These are phyloP conservation scores for Notothenia rossii DNA, from an alignment of 2,113 vertebrate species.

Conservation along the genomic window DNA sequence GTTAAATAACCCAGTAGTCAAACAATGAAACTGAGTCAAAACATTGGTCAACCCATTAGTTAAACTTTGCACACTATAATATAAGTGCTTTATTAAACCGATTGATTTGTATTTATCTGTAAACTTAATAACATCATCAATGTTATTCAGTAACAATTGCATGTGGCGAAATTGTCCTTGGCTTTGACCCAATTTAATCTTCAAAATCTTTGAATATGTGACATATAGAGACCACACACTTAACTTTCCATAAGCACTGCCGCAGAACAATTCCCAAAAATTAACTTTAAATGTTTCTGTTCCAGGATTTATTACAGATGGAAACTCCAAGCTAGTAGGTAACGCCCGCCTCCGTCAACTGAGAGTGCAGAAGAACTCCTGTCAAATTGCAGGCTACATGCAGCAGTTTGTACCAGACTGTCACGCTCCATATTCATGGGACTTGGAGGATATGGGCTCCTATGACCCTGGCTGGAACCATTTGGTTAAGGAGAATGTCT, in stretches of 20 bases:
- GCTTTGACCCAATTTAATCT: background rate
- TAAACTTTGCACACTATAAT: no score
- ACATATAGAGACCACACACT: background rate
- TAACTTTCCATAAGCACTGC: background rate
- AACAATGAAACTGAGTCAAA: background rate
- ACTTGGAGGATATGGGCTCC: slow-evolving; percentile 86
- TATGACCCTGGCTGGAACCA: slow-evolving; percentile 88
- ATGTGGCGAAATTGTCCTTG: background rate
- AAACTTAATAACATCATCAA: no score
- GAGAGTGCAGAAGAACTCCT: slow-evolving; percentile 85
- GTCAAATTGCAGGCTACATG: slow-evolving; percentile 76
- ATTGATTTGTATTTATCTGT: no score
- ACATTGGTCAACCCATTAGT: background rate
- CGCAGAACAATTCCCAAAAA: background rate
- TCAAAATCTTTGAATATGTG: background rate
- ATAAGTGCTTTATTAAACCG: no score
- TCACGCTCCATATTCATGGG: slow-evolving; percentile 85
- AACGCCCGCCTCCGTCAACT: slow-evolving; percentile 90
- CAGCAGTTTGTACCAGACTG: slow-evolving; percentile 76
- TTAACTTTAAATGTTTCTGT: background rate
- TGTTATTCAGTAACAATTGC: background rate
- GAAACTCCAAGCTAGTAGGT: slow-evolving; percentile 92
- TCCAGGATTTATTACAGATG: slow-evolving; percentile 94
- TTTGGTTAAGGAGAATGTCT: slow-evolving; percentile 51
- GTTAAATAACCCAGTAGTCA: background rate